Conservation (phyloP, 2,797 vertebrate species). For the Pseudochirops cupreus region DNA sequence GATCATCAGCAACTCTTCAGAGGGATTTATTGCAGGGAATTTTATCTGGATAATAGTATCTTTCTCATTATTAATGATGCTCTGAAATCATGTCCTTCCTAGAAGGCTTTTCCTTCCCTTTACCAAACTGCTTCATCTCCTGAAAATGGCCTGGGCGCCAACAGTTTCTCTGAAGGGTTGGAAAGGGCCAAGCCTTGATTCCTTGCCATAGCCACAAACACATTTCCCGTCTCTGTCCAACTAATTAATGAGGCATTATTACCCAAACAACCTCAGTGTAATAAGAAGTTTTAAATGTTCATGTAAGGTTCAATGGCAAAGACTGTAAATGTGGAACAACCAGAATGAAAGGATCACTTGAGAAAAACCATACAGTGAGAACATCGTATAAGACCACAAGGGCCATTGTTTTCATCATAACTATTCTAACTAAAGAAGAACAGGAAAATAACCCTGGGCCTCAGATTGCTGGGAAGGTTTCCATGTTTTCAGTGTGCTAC, state of each 20-base stretch:
- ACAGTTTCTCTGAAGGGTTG: constrained; percentile 54
- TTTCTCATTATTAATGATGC: constrained; percentile 52
- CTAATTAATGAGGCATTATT: constrained; percentile 67
- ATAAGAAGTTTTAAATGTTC: constrained; percentile 58
- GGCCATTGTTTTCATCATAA: not conserved
- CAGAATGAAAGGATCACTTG: constrained; percentile 36
- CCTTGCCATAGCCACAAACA: constrained; percentile 39
- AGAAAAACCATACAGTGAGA: constrained; percentile 29
- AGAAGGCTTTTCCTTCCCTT: not conserved
- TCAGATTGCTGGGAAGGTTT: not conserved
- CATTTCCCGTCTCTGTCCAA: constrained; percentile 55
- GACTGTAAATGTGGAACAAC: not conserved
- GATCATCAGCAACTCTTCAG: constrained; percentile 26
- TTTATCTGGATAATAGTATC: constrained; percentile 35
- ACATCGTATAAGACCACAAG: not conserved
- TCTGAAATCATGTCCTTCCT: constrained; percentile 47
- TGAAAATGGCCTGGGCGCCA: constrained; percentile 43
- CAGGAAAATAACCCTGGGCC: not conserved
- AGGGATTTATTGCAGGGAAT: constrained; percentile 53
- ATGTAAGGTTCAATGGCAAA: constrained; percentile 29
- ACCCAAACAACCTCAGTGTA: constrained; percentile 36
- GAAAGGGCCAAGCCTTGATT: constrained; percentile 36
- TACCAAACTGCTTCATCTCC: not conserved
- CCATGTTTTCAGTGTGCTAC: not conserved
- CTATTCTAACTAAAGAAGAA: not conserved